A percentile compares a stretch with the other conserved stretches of the same genome.
Conservation (phyloP, 1,140 invertebrate genomes). For the Thaumetopoea pityocampa region DNA sequence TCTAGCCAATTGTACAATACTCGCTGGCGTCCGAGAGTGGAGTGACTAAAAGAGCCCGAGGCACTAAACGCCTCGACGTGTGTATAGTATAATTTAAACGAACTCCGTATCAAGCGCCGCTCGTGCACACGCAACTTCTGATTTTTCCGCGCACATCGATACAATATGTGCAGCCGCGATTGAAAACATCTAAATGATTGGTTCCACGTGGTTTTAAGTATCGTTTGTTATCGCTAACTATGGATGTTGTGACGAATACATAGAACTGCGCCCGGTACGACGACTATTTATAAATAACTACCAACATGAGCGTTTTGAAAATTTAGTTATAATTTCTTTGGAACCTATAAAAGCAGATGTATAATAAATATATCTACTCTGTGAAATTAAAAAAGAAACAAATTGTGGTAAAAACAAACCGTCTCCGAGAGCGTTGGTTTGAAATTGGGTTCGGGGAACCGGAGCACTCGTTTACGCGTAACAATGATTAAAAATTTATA, state of each 20-base stretch:
- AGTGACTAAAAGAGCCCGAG: conserved; percentile 32
- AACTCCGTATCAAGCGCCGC: conserved; percentile 37
- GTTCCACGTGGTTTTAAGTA: conserved; percentile 23
- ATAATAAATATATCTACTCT: too few species aligned
- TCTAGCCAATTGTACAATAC: conserved; percentile 33
- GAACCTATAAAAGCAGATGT: too few species aligned
- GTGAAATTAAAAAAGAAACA: too few species aligned
- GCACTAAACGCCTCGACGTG: conserved; percentile 25
- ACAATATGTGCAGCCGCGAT: conserved; percentile 24
- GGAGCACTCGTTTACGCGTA: too few species aligned
- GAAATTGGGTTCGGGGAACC: too few species aligned
- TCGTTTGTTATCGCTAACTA: conserved; percentile 20
- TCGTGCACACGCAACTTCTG: conserved; percentile 32
- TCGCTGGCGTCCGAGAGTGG: conserved; percentile 29
- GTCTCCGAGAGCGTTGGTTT: too few species aligned
- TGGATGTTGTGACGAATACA: conserved; percentile 13
- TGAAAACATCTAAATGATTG: conserved; percentile 26
- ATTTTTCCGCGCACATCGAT: conserved; percentile 27
- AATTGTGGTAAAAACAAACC: too few species aligned
- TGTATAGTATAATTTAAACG: conserved; percentile 32
- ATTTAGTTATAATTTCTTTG: too few species aligned
- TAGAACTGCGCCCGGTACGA: conserved; percentile 8
- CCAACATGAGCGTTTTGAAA: neutral
- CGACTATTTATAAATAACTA: conserved; percentile 4
- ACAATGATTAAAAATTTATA: too few species aligned